phyloP scores from a whole-genome alignment of 1,140 invertebrate genomes.

The Aleiodes sp. region DNA sequence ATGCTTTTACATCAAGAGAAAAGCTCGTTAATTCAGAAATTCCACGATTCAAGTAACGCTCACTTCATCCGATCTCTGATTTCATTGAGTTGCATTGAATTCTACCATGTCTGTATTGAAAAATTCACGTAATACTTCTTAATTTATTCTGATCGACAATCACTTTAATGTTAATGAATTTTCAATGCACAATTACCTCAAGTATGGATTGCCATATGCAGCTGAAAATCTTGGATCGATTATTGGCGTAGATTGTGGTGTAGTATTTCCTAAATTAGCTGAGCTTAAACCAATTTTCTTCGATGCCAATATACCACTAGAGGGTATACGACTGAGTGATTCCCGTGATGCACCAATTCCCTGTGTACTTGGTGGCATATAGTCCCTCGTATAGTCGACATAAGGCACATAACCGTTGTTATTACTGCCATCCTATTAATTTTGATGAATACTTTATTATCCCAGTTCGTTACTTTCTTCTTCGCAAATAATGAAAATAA shows the following conservation, averaged over 20 bases:
- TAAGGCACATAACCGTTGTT: constrained; percentile 91
- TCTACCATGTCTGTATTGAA: too few species aligned
- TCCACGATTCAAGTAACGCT: too few species aligned
- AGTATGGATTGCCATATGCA: constrained; percentile 88
- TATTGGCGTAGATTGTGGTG: constrained; percentile 67
- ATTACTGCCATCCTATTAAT: constrained; percentile 77
- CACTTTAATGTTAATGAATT: background rate
- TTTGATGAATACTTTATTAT: constrained; percentile 1
- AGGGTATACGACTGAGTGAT: constrained; percentile 68
- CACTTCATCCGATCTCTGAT: too few species aligned
- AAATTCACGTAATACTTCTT: too few species aligned
- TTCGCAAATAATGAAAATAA: too few species aligned
- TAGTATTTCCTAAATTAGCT: constrained; percentile 64
- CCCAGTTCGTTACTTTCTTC: too few species aligned
- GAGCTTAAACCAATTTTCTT: constrained; percentile 71
- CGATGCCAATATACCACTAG: constrained; percentile 64
- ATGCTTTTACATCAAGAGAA: too few species aligned
- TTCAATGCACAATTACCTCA: constrained; percentile 68
- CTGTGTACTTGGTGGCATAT: constrained; percentile 77
- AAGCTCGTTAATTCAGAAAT: too few species aligned
- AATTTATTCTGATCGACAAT: too few species aligned
- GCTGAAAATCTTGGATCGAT: constrained; percentile 88
- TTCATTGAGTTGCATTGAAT: too few species aligned
- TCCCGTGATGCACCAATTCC: constrained; percentile 66
- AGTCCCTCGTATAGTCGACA: constrained; percentile 85